A percentile compares a stretch with the other conserved stretches of the same genome.
phyloP scores from a whole-genome alignment of 2,113 vertebrate genomes.

The Ophthalmolycus amberensis region DNA sequence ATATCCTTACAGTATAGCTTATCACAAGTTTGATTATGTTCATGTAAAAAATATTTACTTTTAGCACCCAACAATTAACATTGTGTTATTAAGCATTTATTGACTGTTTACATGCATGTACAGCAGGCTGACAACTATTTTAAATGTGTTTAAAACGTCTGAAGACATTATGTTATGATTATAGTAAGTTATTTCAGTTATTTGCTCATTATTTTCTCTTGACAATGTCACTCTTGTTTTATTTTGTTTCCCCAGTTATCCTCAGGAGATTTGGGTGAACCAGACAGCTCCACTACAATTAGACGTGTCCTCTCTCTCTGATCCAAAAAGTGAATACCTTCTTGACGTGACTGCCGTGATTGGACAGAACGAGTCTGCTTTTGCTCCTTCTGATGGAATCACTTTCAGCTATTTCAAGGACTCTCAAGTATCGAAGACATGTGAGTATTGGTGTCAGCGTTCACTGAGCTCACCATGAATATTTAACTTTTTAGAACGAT shows the following conservation, averaged over 20 bases:
- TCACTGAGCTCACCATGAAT: neutral
- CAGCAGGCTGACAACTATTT: neutral
- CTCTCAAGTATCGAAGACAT: rapidly evolving
- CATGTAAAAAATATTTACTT: neutral
- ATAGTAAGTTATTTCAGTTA: neutral
- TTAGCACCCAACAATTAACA: neutral
- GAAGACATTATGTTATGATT: neutral
- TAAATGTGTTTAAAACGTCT: neutral
- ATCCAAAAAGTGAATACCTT: rapidly evolving
- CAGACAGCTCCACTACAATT: neutral
- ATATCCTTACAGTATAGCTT: neutral
- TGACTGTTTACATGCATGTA: neutral
- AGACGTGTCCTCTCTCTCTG: constrained; percentile 25
- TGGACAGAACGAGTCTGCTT: neutral
- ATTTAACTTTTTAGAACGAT: neutral
- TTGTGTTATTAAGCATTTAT: neutral
- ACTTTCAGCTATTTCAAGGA: constrained; percentile 52
- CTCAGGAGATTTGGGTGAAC: rapidly evolving
- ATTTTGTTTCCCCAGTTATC: neutral
- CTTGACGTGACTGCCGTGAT: constrained; percentile 23
- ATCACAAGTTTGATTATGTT: neutral
- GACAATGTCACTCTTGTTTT: neutral
- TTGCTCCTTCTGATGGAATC: rapidly evolving
- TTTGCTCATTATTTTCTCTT: neutral
- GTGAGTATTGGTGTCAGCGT: constrained; percentile 46